Conservation (phyloP, 2,113 vertebrate species). For the Odocoileus hemionus region DNA sequence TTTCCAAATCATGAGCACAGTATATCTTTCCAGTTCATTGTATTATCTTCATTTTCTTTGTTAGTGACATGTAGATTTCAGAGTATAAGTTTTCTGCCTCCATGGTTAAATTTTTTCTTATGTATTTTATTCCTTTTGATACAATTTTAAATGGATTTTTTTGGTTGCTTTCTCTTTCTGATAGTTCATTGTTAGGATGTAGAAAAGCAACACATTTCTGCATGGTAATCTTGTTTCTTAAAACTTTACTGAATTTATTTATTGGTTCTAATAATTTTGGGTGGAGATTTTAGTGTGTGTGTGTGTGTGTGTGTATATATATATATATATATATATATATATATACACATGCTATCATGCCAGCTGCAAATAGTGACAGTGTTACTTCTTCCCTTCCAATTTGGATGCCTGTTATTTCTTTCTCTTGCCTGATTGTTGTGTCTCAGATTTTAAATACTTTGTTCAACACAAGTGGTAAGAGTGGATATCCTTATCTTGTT, state of each 20-base stretch:
- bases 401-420: background rate
- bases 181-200: background rate
- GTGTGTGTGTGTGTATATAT: too few relatives aligned
- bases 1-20: background rate
- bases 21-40: background rate
- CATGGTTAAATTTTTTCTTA: background rate
- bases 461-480: background rate
- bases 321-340: background rate
- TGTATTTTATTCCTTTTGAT: background rate
- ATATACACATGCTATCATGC: background rate
- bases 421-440: background rate
- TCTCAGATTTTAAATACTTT: background rate
- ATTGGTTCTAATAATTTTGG: background rate
- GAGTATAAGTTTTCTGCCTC: background rate
- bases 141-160: background rate
- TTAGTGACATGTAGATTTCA: background rate
- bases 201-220: background rate
- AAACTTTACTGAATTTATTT: background rate
- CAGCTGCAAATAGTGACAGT: background rate
- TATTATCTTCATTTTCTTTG: background rate
- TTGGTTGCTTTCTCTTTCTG: background rate
- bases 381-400: background rate
- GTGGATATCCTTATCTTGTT: background rate
- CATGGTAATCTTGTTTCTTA: background rate
- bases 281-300: background rate